Evolutionary conservation across 2,888 invertebrate genomes (phyloP), one percentile per base, ranked within the genome.

Genomic region (Callinectes sapidus): DNA sequence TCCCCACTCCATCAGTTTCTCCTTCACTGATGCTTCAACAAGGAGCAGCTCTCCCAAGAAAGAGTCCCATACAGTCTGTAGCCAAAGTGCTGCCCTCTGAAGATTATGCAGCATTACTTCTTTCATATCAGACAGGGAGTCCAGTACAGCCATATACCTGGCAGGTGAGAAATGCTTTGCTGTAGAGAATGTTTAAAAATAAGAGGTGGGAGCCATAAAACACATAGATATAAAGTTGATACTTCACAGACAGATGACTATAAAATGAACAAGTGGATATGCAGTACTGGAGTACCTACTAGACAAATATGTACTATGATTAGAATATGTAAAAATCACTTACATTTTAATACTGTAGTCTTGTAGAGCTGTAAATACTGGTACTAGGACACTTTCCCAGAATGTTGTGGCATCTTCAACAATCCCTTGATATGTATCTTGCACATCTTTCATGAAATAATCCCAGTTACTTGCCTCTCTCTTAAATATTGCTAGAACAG

Each of bases 391-490:
- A 35, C 42, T 61, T 0, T 71, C 61, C 92, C 92, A 92, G 18
- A 92, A 14, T 8, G 28, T 42, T 6, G 10, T n/a, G 32, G 42
- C 61, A 35, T 66, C 90, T 35, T 87, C 54, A 3, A 13, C 14
- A n/a, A 91, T 89, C 23, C 87, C 89, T 6, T 23, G 23, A 18
- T 66, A 35, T 8, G 89, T 85, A n/a, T 42, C 61, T 16, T 91
- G 42, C 61, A 91, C 28, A 35, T 93, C 92, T 14, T 54, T 81
- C 28, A 91, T 6, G 5, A 93, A 90, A 39, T 91, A 89, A 2
- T 87, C 86, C 87, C 90, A 61, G 42, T 93, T 93, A 32, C 91
- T 71, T 54, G 61, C 66, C 48, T 88, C 92, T 48, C 91, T 77
- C 8, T 66, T 35, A 89, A 61, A 81, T 23, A 93, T 39, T 35